A percentile compares a stretch with the other conserved stretches of the same genome.
phyloP scores from a whole-genome alignment of 2,113 vertebrate genomes.

The Sitta europaea region DNA sequence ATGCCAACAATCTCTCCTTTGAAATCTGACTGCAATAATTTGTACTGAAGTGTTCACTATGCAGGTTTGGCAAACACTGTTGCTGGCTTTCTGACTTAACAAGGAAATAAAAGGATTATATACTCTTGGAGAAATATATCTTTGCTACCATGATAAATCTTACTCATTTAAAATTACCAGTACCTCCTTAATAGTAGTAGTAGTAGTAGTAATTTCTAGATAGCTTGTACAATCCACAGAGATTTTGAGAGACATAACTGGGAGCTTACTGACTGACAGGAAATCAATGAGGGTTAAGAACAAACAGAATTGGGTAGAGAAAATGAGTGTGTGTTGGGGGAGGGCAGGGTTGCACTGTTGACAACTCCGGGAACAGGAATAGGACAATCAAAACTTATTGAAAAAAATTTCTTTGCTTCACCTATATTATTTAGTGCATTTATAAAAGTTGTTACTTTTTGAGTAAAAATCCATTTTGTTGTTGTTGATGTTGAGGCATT shows the following conservation, averaged over 20 bases:
- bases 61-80: background rate
- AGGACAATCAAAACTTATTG: background rate
- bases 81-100: background rate
- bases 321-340: background rate
- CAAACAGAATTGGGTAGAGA: background rate
- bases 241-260: background rate
- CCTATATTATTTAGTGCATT: background rate
- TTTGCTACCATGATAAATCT: background rate
- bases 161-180: background rate
- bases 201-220: background rate
- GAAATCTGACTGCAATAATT: background rate
- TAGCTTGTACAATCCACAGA: background rate
- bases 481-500: background rate
- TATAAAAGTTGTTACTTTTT: background rate
- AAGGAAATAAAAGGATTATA: background rate
- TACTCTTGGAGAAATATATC: background rate
- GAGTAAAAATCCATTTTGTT: background rate
- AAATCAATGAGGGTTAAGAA: background rate
- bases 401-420: background rate
- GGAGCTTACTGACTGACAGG: background rate
- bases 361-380: background rate
- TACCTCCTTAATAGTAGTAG: background rate
- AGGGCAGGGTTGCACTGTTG: background rate
- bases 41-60: background rate
- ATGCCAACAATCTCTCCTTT: background rate